Evolutionary conservation across 2,888 invertebrate species (phyloP).

Genomic region (Pollenia amentaria): DNA sequence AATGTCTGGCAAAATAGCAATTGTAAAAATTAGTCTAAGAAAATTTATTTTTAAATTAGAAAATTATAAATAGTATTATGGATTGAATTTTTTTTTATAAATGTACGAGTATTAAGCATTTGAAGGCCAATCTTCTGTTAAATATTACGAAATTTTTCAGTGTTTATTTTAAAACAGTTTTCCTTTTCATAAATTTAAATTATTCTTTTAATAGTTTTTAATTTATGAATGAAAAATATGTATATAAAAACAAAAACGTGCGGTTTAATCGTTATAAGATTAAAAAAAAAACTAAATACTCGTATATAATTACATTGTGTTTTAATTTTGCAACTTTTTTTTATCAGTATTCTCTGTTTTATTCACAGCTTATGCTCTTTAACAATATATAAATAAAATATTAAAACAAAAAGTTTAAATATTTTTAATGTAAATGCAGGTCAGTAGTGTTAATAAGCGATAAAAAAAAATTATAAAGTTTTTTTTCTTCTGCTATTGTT

Average conservation of each 20-base stretch:
- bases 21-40: too few relatives aligned
- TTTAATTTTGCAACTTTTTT: conserved; percentile 12
- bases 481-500: conserved; percentile 23
- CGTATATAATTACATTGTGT: not conserved
- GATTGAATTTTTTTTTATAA: too few relatives aligned
- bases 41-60: too few relatives aligned
- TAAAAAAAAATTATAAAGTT: conserved; percentile 47
- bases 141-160: too few relatives aligned
- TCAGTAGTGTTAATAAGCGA: conserved; percentile 69
- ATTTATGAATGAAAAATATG: conserved; percentile 25
- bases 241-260: not conserved
- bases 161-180: too few relatives aligned
- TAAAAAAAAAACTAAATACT: not conserved
- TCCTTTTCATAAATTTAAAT: not conserved
- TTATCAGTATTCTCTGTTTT: conserved; percentile 43
- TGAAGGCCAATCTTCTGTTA: too few relatives aligned
- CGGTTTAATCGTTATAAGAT: not conserved
- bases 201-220: not conserved
- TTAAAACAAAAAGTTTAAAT: conserved; percentile 22
- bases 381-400: conserved; percentile 16
- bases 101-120: too few relatives aligned
- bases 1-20: too few relatives aligned
- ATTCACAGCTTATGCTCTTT: conserved; percentile 9
- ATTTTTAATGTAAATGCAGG: conserved; percentile 68
- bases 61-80: too few relatives aligned